Evolutionary conservation across 2,113 vertebrate species (phyloP).

Genomic region (Stomatorhinus ivindoensis): DNA sequence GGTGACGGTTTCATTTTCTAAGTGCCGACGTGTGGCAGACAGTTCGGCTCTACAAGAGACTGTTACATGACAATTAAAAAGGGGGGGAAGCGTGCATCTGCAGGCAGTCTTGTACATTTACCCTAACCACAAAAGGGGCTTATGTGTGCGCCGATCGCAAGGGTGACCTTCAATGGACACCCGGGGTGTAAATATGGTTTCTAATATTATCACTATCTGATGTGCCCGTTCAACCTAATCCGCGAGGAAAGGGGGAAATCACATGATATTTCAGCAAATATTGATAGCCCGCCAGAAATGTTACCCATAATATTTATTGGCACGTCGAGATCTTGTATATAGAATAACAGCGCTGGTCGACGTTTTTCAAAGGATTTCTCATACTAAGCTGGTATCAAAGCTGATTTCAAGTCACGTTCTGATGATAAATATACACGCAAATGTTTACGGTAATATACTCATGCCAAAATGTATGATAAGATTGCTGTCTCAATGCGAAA

Average conservation of each 20-base stretch:
- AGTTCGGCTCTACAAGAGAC: conserved; percentile 61
- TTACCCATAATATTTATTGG: conserved; percentile 33
- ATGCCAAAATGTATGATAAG: not conserved
- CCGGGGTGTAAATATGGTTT: conserved; percentile 46
- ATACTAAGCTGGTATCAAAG: not conserved
- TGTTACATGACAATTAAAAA: conserved; percentile 60
- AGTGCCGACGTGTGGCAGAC: conserved; percentile 55
- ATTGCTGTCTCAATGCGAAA: not conserved
- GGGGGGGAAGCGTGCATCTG: conserved; percentile 47
- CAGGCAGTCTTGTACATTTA: conserved; percentile 56
- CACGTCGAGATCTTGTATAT: conserved; percentile 3
- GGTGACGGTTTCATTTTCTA: conserved; percentile 48
- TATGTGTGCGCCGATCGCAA: conserved; percentile 47
- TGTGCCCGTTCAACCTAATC: conserved; percentile 37
- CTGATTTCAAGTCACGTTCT: not conserved
- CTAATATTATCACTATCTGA: conserved; percentile 47
- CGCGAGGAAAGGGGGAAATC: conserved; percentile 48
- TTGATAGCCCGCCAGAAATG: conserved; percentile 33
- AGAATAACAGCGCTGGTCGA: not conserved
- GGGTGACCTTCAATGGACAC: conserved; percentile 57
- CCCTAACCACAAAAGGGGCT: conserved; percentile 56
- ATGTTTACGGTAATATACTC: not conserved
- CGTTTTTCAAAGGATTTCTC: not conserved
- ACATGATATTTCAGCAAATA: conserved; percentile 48
- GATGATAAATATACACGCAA: not conserved